These are phyloP conservation scores for Subanguina moxae DNA, from an alignment of 1,140 invertebrate genomes.

Conservation along the genomic window DNA sequence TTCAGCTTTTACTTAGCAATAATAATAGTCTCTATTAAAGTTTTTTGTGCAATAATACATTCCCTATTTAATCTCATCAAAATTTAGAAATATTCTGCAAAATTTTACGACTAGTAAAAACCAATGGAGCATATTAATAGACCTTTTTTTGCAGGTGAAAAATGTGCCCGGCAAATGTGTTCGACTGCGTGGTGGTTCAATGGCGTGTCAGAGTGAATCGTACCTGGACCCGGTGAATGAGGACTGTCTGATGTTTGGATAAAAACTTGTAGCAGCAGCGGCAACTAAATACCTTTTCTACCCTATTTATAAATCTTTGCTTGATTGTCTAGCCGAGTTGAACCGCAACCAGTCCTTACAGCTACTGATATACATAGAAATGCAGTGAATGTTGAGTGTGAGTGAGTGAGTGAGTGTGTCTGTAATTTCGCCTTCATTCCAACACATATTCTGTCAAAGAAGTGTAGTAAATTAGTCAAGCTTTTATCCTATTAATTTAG, in stretches of 20 bases:
- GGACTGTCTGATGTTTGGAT: conserved; percentile 20
- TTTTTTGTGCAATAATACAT: no score
- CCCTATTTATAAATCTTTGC: background rate
- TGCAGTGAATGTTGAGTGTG: no score
- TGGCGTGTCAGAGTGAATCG: conserved; percentile 5
- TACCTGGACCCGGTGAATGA: conserved; percentile 26
- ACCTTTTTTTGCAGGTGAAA: conserved; percentile 7
- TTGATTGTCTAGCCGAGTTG: background rate
- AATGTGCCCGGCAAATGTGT: conserved; percentile 15
- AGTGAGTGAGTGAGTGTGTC: no score
- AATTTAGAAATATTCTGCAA: no score
- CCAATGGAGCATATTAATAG: background rate
- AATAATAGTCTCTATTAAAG: no score
- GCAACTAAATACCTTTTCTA: background rate
- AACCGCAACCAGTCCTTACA: background rate
- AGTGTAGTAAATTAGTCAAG: background rate
- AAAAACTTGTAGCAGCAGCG: background rate
- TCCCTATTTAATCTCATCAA: no score
- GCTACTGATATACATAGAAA: no score
- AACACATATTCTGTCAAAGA: background rate
- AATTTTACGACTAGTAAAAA: conserved; percentile 2
- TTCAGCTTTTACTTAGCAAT: no score
- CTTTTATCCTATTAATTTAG: background rate
- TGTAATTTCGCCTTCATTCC: background rate
- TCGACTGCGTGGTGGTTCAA: background rate